A percentile compares a stretch with the other conserved stretches of the same genome.
phyloP scores from a whole-genome alignment of 2,888 invertebrate species.

The Alloscopus bannaensis region DNA sequence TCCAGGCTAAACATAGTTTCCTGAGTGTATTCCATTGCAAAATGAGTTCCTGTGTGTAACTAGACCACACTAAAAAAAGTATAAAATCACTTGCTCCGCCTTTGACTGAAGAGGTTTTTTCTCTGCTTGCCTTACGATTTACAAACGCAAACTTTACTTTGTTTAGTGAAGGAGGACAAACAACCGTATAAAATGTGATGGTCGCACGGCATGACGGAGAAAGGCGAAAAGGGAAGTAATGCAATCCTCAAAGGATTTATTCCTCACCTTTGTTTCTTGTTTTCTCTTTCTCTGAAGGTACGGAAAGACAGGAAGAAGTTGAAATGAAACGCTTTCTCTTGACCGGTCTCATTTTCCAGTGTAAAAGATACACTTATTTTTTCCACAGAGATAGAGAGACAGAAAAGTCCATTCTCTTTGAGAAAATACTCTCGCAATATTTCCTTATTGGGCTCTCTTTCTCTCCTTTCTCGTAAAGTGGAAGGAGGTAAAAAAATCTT shows the following conservation, averaged over 20 bases:
- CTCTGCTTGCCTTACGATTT: slow-evolving; percentile 25
- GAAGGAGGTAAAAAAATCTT: neutral
- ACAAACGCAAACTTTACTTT: slow-evolving; percentile 36
- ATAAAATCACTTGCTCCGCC: slow-evolving; percentile 36
- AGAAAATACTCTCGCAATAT: slow-evolving; percentile 15
- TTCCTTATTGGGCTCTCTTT: neutral
- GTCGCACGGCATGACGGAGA: neutral
- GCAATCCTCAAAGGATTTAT: slow-evolving; percentile 54
- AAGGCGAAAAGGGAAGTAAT: slow-evolving; percentile 21
- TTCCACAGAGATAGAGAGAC: neutral
- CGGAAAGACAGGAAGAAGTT: too few species aligned
- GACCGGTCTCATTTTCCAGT: neutral
- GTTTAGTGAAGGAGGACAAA: neutral
- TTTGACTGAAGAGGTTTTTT: too few species aligned
- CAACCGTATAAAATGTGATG: slow-evolving; percentile 13
- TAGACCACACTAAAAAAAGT: neutral
- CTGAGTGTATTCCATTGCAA: neutral
- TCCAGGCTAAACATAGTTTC: slow-evolving; percentile 31
- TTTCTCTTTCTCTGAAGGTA: slow-evolving; percentile 2
- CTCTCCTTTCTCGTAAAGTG: too few species aligned
- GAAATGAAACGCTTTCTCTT: slow-evolving; percentile 22
- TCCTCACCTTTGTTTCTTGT: slow-evolving; percentile 56
- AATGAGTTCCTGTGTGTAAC: neutral
- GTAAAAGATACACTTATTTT: neutral
- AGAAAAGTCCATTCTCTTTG: neutral